These are phyloP conservation scores for rat (Rattus norvegicus) DNA, from an alignment of 2,113 vertebrate genomes.

Conservation along the genomic window GRCr8 NC_086039.1:156405001-156405500, in stretches of 20 bases:
- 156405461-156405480: not conserved
- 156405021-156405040: not conserved
- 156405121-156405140: not conserved
- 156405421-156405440: not conserved
- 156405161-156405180: not conserved
- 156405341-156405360: not conserved
- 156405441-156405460: not conserved
- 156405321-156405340: not conserved
- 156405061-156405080: not conserved
- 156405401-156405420: not conserved
- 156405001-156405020: not conserved
- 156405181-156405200: not conserved
- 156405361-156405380: not conserved
- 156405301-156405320: not conserved
- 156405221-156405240: not conserved
- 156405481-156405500: not conserved
- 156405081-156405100: not conserved
- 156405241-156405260: not conserved
- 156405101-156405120: not conserved
- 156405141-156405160: too few species aligned
- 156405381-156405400: not conserved
- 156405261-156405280: not conserved
- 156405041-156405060: not conserved
- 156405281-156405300: not conserved
- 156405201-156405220: not conserved